Conservation (phyloP, 2,888 invertebrate genomes). For the Zeuzera pyrina region DNA sequence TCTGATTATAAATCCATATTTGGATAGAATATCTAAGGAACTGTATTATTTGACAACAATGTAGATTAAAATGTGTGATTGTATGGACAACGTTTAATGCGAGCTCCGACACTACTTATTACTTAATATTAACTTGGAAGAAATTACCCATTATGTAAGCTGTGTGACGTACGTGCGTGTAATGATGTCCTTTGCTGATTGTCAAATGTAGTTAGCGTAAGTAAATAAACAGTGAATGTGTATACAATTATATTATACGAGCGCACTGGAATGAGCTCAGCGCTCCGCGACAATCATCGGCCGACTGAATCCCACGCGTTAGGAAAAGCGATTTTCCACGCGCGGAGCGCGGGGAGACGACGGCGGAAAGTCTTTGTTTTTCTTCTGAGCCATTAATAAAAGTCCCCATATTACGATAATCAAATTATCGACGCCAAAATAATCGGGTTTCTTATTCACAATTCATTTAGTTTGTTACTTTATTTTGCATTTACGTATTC, state of each 20-base stretch:
- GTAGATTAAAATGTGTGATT: no score
- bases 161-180: conserved; percentile 30
- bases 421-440: not conserved
- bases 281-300: conserved; percentile 49
- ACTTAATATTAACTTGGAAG: no score
- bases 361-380: conserved; percentile 34
- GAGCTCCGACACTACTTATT: no score
- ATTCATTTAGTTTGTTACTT: no score
- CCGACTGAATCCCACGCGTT: conserved; percentile 35
- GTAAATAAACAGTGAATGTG: conserved; percentile 44
- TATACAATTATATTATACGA: not conserved
- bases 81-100: no score
- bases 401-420: not conserved
- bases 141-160: not conserved
- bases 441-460: no score
- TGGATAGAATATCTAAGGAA: no score
- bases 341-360: conserved; percentile 24
- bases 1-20: no score
- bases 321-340: conserved; percentile 28
- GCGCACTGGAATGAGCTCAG: conserved; percentile 23
- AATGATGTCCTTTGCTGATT: conserved; percentile 41
- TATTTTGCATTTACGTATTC: no score
- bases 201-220: conserved; percentile 35
- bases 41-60: no score
- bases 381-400: conserved; percentile 15